Percentiles rank a stretch among this genome's conserved stretches.
Conservation (phyloP, 2,797 vertebrate genomes). For the Labeo calbasu region DNA sequence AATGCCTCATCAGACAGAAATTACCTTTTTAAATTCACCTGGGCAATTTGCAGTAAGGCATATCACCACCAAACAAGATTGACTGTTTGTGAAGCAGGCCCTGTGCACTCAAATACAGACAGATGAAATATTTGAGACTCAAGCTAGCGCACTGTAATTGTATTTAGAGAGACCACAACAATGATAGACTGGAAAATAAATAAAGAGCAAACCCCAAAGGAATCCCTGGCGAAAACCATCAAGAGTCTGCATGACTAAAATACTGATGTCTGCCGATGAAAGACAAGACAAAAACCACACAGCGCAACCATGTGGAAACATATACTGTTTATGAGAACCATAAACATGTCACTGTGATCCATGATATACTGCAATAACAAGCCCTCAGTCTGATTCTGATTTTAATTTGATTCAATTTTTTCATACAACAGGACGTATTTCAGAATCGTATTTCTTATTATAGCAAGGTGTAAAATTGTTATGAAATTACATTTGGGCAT, state of each 20-base stretch:
- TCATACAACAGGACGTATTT: background rate
- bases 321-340: background rate
- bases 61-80: constrained; percentile 57
- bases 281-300: background rate
- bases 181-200: constrained; percentile 23
- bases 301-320: background rate
- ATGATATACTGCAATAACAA: constrained; percentile 13
- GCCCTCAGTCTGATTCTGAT: background rate
- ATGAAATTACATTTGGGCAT: background rate
- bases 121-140: background rate
- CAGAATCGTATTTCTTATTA: background rate
- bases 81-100: constrained; percentile 24
- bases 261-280: background rate
- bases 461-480: background rate
- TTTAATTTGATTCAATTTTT: background rate
- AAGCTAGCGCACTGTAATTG: constrained; percentile 10
- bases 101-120: constrained; percentile 17
- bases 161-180: background rate
- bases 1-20: constrained; percentile 70
- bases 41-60: constrained; percentile 64
- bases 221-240: background rate
- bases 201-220: constrained; percentile 22
- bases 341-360: background rate
- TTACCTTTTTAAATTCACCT: constrained; percentile 69
- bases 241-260: constrained; percentile 11